Conservation (phyloP, 2,888 invertebrate genomes). For the Epiblema foenella region DNA sequence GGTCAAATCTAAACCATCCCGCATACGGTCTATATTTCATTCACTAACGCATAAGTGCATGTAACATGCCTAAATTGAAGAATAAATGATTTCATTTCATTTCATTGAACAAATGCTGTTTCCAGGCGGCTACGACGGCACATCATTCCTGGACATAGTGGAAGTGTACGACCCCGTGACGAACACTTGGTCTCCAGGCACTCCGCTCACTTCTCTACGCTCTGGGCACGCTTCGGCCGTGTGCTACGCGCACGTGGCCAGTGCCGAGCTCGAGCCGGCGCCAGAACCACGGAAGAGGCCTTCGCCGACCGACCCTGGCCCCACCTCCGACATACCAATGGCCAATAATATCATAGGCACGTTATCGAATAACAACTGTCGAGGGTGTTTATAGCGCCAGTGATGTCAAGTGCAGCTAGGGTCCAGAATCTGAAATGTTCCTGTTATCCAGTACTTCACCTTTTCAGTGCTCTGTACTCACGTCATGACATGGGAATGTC, state of each 20-base stretch:
- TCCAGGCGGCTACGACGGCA: slow-evolving; percentile 95
- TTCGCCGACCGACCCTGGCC: slow-evolving; percentile 50
- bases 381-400: slow-evolving; percentile 52
- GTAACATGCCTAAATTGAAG: background rate
- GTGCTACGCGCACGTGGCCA: slow-evolving; percentile 90
- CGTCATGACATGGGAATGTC: too few species aligned
- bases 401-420: background rate
- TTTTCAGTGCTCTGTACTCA: too few species aligned
- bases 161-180: slow-evolving; percentile 94
- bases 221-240: slow-evolving; percentile 97
- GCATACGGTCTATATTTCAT: background rate
- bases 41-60: too few species aligned
- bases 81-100: too few species aligned
- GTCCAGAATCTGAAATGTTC: too few species aligned
- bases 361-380: slow-evolving; percentile 58
- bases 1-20: background rate
- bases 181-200: slow-evolving; percentile 91
- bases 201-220: slow-evolving; percentile 92
- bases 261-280: slow-evolving; percentile 53
- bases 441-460: too few species aligned
- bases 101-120: slow-evolving; percentile 30
- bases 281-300: slow-evolving; percentile 57
- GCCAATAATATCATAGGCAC: slow-evolving; percentile 75
- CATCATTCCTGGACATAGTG: slow-evolving; percentile 92
- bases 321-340: slow-evolving; percentile 64